Base-by-base conservation (phyloP, 2,113 vertebrate genomes). In the Ursus arctos region DNA sequence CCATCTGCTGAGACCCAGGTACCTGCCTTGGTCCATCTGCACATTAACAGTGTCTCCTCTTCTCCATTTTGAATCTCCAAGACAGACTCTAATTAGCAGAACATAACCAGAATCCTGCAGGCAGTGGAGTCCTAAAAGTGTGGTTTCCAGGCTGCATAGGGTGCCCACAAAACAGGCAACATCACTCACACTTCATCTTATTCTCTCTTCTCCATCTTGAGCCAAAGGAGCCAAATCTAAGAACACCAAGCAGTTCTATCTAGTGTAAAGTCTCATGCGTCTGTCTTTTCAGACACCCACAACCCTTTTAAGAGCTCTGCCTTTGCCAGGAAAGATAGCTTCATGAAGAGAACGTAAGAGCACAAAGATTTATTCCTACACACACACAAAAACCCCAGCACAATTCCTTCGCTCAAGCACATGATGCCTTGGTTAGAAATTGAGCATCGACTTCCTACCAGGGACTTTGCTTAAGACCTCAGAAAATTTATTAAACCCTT, bases 151-250 rank as follows among this genome's bases (percentile, higher is more conserved):
- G 40, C 15, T 72, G 16, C 43, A 63, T 8, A 36, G 16, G 36
- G 72, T 59, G 2, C 19, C 31, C 4, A 7, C 6, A 9, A 89
- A 67, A 47, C 3, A 83, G 55, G n/a, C 87, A 43, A 80, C 28
- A 22, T 71, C 15, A 51, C 31, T 18, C 13, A 24, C 9, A 65
- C 10, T 51, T 53, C 31, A 21, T 31, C 4, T 53, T 13, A 3
- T 55, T n/a, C n/a, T 91, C 40, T 89, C 61, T 77, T 95, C 19
- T 92, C 26, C 19, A 59, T 79, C 40, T 95, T 12, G 15, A 97
- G 51, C n/a, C n/a, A 86, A 94, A 61, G 16, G 7, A 87, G 28
- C 21, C 59, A 94, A 76, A 31, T 69, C 43, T 95, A 91, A 95
- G 49, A 53, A n/a, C 36, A 26, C 13, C 31, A 88, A 22, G 33